Evolutionary conservation across 1,140 invertebrate species (phyloP), one percentile per base, ranked within the genome.

Genomic region (Ridgeia piscesae): DNA sequence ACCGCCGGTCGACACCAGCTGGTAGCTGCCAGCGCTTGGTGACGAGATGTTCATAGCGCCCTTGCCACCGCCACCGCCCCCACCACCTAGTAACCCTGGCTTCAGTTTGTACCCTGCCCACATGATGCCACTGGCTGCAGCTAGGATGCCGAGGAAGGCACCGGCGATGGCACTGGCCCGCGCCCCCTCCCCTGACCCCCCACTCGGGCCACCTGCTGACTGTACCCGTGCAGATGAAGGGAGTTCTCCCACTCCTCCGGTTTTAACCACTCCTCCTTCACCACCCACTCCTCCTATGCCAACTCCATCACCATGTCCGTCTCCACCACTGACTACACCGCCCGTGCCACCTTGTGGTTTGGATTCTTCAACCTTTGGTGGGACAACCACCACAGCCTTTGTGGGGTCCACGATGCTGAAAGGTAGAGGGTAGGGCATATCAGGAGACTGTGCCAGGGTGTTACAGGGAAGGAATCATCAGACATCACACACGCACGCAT

Each of bases 31-130:
- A 6, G 93, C 77, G 1, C 42, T 58, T 8, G 91, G 91, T 27
- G 89, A 91, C 27, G 93, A 92, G 17, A 92, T 92, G 34, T 91
- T 92, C 42, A 92, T 50, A n/a, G 48, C 33, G 31, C 88, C 91
- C 4, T 21, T 31, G 88, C 91, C 91, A 35, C 92, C 91, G 33
- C 89, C 91, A 34, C 91, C 91, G 33, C 91, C 91, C 27, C 92
- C 92, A 1, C 42, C n/a, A 48, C 91, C 42, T 33, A 93, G 77
- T 91, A 92, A 58, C 31, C 93, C 93, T 4, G 93, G 93, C 88
- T 94, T 94, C 91, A 91, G 94, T 93, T 92, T 94, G 92, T 95
- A 95, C 88, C 95, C 94, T 1, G 95, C 95, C 95, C 95, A 95
- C 93, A 94, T 94, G 88, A 95, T 50, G 92, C 94, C 94, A 89